Conservation (phyloP, 2,888 invertebrate species). For the Apoderus coryli region DNA sequence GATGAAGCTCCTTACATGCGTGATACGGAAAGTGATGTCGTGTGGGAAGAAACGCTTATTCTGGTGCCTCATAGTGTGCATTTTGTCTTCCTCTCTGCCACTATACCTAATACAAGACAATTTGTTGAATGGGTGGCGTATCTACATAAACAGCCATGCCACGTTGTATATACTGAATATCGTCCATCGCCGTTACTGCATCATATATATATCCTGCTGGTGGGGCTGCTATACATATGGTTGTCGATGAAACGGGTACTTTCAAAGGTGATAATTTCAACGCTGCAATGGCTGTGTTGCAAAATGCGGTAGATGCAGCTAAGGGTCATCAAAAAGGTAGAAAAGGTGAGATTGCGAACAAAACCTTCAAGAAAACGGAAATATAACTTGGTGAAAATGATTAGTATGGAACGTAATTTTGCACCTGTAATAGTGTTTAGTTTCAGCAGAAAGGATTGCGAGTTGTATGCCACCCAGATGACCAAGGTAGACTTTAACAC, state of each 20-base stretch:
- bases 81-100: constrained; percentile 97
- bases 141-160: constrained; percentile 91
- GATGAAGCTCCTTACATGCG: constrained; percentile 99
- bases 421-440: constrained; percentile 98
- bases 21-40: constrained; percentile 97
- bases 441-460: constrained; percentile 98
- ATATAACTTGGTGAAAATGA: constrained; percentile 98
- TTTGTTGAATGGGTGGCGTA: constrained; percentile 91
- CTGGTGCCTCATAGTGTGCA: constrained; percentile 94
- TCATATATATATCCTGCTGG: constrained; percentile 94
- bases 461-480: constrained; percentile 92
- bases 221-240: constrained; percentile 90
- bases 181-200: constrained; percentile 96
- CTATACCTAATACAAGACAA: constrained; percentile 97
- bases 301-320: constrained; percentile 66
- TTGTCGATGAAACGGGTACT: constrained; percentile 82
- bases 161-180: constrained; percentile 98
- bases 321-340: constrained; percentile 70
- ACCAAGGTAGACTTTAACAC: constrained; percentile 94
- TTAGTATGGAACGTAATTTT: constrained; percentile 90
- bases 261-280: constrained; percentile 97
- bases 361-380: constrained; percentile 54
- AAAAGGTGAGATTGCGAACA: constrained; percentile 53
- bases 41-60: constrained; percentile 99
- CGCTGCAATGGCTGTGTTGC: constrained; percentile 87